Evolutionary conservation across 2,797 vertebrate genomes (phyloP).

Genomic region (Otus scops): DNA sequence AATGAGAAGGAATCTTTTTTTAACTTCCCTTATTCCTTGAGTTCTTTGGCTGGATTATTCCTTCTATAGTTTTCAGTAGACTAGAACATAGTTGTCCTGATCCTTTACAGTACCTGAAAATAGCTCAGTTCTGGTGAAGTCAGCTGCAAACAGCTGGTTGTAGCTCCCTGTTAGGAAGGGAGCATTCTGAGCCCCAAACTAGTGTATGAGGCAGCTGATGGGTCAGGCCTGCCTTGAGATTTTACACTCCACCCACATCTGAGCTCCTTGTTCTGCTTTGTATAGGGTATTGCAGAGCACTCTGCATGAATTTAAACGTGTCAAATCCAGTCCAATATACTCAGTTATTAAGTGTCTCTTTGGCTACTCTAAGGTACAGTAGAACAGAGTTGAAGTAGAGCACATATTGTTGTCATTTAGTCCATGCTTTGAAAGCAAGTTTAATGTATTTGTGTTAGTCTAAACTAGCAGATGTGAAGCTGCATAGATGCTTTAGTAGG

Average conservation of each 20-base stretch:
- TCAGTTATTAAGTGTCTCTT: neutral
- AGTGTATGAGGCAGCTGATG: neutral
- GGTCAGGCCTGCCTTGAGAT: neutral
- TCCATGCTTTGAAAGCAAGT: neutral
- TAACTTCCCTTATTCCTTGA: neutral
- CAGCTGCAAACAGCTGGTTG: neutral
- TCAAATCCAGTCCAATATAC: neutral
- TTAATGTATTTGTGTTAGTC: neutral
- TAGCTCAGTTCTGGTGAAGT: neutral
- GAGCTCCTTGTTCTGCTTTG: neutral
- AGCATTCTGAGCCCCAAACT: neutral
- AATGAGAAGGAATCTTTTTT: neutral
- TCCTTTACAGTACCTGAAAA: neutral
- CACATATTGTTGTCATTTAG: neutral
- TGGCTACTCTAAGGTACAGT: neutral
- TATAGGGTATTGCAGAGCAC: neutral
- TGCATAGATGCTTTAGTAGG: neutral
- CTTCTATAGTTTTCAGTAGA: neutral
- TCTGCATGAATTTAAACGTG: neutral
- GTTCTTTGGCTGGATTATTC: neutral
- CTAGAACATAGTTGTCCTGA: neutral
- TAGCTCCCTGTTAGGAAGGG: neutral
- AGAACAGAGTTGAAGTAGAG: neutral
- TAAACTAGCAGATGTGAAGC: neutral
- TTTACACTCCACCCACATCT: rapidly evolving